phyloP scores from a whole-genome alignment of 2,797 vertebrate species.

The Crenichthys baileyi region DNA sequence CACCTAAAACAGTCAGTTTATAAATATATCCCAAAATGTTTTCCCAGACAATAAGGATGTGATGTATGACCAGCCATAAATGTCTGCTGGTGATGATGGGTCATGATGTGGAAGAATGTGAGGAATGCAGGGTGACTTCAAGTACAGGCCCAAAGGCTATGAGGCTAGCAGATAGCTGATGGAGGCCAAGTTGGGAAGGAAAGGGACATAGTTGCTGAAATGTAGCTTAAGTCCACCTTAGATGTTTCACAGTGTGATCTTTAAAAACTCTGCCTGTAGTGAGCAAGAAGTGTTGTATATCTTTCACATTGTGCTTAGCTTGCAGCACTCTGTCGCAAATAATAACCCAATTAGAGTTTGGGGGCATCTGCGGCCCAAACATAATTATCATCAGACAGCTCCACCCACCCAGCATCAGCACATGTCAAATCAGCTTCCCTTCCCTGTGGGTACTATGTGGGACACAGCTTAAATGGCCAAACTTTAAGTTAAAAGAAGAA shows the following conservation, averaged over 20 bases:
- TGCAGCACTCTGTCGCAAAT: constrained; percentile 7
- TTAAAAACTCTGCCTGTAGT: constrained; percentile 33
- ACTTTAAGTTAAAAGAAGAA: constrained; percentile 2
- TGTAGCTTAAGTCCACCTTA: constrained; percentile 32
- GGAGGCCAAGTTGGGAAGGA: constrained; percentile 24
- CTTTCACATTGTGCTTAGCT: constrained; percentile 15
- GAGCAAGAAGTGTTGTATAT: constrained; percentile 14
- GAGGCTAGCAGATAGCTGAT: constrained; percentile 20
- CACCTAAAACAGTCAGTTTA: background rate
- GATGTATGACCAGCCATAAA: constrained; percentile 36
- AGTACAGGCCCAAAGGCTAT: constrained; percentile 28
- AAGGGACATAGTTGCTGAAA: constrained; percentile 7
- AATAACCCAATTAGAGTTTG: constrained; percentile 37
- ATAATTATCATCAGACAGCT: background rate
- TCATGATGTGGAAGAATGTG: constrained; percentile 52
- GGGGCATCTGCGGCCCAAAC: constrained; percentile 14
- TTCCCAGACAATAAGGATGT: constrained; percentile 1
- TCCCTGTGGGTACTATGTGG: background rate
- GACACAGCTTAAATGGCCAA: background rate
- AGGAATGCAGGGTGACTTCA: constrained; percentile 70
- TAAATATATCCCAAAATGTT: constrained; percentile 5
- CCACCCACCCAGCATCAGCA: constrained; percentile 13
- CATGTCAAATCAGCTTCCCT: background rate
- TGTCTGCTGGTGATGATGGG: constrained; percentile 38
- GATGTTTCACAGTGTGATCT: constrained; percentile 46